Conservation (phyloP, 1,140 invertebrate species). For the Mactra quadrangularis region DNA sequence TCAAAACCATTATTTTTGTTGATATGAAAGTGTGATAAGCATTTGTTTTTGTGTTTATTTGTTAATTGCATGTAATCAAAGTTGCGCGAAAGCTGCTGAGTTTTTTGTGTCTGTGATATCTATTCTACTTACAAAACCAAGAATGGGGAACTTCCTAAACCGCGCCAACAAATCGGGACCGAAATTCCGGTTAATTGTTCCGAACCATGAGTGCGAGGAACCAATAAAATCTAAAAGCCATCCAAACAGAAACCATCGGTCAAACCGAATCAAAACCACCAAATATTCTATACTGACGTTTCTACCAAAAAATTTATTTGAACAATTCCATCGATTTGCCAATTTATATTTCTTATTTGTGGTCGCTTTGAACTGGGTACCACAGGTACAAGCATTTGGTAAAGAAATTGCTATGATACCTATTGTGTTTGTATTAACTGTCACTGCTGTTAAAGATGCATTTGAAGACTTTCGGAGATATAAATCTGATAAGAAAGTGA, state of each 20-base stretch:
- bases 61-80: no score
- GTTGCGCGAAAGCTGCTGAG: no score
- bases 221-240: constrained; percentile 88
- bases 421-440: constrained; percentile 91
- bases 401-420: constrained; percentile 97
- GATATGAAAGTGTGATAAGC: no score
- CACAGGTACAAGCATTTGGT: constrained; percentile 94
- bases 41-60: no score
- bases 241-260: constrained; percentile 91
- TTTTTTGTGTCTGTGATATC: background rate
- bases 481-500: constrained; percentile 95
- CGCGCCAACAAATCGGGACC: constrained; percentile 68
- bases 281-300: constrained; percentile 98
- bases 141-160: constrained; percentile 68
- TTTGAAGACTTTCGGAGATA: constrained; percentile 97
- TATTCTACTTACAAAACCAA: background rate
- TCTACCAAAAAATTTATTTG: constrained; percentile 97
- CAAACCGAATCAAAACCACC: constrained; percentile 88
- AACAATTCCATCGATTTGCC: constrained; percentile 98
- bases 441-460: constrained; percentile 98
- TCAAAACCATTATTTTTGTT: no score
- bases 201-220: constrained; percentile 78
- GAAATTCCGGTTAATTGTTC: constrained; percentile 76
- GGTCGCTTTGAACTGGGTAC: constrained; percentile 96
- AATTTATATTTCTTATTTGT: constrained; percentile 99